These are phyloP conservation scores for Eilema griseolum DNA, from an alignment of 2,888 invertebrate species.

Conservation along the genomic window DNA sequence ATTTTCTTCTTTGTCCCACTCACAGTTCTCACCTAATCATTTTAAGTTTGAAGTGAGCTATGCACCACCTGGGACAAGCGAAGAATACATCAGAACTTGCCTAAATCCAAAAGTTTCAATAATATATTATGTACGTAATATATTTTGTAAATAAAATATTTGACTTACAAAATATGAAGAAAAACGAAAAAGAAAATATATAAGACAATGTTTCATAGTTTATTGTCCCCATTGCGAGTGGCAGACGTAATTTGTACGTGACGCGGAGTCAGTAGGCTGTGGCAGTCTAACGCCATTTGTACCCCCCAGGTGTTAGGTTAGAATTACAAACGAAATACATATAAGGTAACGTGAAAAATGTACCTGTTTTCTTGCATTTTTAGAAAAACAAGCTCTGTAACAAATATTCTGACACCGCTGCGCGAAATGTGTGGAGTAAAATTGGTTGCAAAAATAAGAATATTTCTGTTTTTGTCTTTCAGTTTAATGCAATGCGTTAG, in stretches of 20 bases:
- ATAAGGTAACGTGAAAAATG: neutral
- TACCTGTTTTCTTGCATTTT: neutral
- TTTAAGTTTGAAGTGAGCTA: no score
- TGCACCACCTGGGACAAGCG: no score
- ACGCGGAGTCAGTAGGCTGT: slow-evolving; percentile 12
- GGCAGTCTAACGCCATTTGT: slow-evolving; percentile 14
- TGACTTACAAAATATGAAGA: slow-evolving; percentile 7
- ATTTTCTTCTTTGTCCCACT: no score
- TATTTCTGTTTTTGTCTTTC: neutral
- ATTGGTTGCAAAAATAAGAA: neutral
- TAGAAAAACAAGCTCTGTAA: neutral
- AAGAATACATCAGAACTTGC: neutral
- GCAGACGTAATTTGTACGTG: slow-evolving; percentile 29
- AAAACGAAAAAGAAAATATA: slow-evolving; percentile 11
- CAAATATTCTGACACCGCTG: neutral
- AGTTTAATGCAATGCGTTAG: no score
- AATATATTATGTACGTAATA: neutral
- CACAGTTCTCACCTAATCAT: no score
- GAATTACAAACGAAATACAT: slow-evolving; percentile 12
- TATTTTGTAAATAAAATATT: slow-evolving; percentile 3
- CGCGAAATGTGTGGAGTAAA: neutral
- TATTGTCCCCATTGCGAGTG: slow-evolving; percentile 30
- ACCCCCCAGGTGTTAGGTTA: slow-evolving; percentile 8
- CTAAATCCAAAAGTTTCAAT: neutral
- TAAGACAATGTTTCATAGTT: slow-evolving; percentile 28